A percentile compares a stretch with the other conserved stretches of the same genome.
phyloP scores from a whole-genome alignment of 2,797 vertebrate genomes.

The Poecilia gillii region DNA sequence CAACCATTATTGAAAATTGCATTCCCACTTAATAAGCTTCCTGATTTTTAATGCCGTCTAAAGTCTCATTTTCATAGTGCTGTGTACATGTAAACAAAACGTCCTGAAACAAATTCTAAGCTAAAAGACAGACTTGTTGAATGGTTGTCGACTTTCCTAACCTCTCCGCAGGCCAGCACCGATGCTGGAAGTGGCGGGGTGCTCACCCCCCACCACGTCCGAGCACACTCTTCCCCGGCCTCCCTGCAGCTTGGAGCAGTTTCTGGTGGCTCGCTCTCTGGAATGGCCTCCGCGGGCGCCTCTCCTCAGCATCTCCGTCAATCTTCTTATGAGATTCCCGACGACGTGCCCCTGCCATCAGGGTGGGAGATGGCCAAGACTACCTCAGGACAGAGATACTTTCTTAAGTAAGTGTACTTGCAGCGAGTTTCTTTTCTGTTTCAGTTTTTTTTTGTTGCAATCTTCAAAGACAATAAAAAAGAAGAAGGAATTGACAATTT shows the following conservation, averaged over 20 bases:
- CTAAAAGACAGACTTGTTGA: not conserved
- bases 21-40: not conserved
- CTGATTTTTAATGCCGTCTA: not conserved
- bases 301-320: slow-evolving; percentile 94
- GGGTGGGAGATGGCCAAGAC: slow-evolving; percentile 99
- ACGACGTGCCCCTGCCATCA: slow-evolving; percentile 92
- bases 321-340: slow-evolving; percentile 95
- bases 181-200: slow-evolving; percentile 91
- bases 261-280: slow-evolving; percentile 85
- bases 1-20: not conserved
- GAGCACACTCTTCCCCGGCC: slow-evolving; percentile 97
- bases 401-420: slow-evolving; percentile 91
- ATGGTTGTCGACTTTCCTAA: not conserved
- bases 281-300: slow-evolving; percentile 83
- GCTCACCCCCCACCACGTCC: slow-evolving; percentile 93
- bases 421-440: not conserved
- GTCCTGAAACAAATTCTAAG: no score
- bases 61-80: not conserved
- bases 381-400: slow-evolving; percentile 96
- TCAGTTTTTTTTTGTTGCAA: not conserved
- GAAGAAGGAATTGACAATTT: not conserved
- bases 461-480: not conserved
- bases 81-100: not conserved
- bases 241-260: slow-evolving; percentile 92
- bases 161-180: slow-evolving; percentile 87